Conservation (phyloP, 2,113 vertebrate species). For the Chloroceryle aenea region DNA sequence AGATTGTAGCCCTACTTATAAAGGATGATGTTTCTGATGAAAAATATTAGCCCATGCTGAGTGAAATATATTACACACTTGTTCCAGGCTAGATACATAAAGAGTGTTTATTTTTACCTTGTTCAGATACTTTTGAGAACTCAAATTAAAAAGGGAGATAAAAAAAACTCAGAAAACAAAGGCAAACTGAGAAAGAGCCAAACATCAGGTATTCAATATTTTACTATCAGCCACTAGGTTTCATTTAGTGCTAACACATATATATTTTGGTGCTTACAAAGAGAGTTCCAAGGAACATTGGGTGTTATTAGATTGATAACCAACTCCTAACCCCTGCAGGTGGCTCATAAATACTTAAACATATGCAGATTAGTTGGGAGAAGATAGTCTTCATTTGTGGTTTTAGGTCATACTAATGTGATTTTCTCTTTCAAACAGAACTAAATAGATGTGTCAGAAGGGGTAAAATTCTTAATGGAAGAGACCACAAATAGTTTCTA, state of each 20-base stretch:
- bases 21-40: constrained; percentile 22
- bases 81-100: not conserved
- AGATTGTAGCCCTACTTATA: not conserved
- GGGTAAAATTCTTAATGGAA: constrained; percentile 87
- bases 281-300: constrained; percentile 72
- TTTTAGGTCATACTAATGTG: constrained; percentile 83
- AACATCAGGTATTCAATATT: constrained; percentile 33
- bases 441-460: constrained; percentile 83
- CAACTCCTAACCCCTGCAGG: constrained; percentile 85
- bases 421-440: constrained; percentile 83
- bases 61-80: constrained; percentile 14
- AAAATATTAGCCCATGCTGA: constrained; percentile 35
- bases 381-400: constrained; percentile 76
- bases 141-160: not conserved
- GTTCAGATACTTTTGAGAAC: constrained; percentile 21
- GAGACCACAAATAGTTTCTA: constrained; percentile 84
- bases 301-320: constrained; percentile 86
- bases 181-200: not conserved
- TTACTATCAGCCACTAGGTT: constrained; percentile 66
- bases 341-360: constrained; percentile 84
- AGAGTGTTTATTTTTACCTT: constrained; percentile 44
- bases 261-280: constrained; percentile 76
- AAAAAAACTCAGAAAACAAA: not conserved
- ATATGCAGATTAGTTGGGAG: constrained; percentile 76
- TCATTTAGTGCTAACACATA: constrained; percentile 76